Conservation (phyloP, 1,140 invertebrate genomes). For the Zophobas atratus region DNA sequence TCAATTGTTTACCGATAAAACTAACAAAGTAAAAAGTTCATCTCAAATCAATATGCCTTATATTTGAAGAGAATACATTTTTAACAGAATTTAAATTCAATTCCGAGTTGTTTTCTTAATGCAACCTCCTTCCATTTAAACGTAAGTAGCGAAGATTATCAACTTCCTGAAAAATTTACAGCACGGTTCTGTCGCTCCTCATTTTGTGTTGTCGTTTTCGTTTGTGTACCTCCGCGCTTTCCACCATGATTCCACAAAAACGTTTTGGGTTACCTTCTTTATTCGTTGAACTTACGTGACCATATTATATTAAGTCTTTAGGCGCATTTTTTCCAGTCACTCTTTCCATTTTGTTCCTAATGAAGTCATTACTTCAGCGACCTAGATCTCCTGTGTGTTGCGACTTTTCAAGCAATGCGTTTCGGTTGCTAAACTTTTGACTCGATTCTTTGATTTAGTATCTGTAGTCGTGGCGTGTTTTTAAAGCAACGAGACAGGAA, state of each 20-base stretch:
- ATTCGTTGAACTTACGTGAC: conserved; percentile 13
- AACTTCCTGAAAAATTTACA: neutral
- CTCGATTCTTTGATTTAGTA: neutral
- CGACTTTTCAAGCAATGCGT: conserved; percentile 7
- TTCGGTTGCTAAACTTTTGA: conserved; percentile 22
- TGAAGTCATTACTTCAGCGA: conserved; percentile 1
- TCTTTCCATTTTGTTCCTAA: conserved; percentile 24
- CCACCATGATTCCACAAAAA: neutral
- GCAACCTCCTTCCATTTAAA: neutral
- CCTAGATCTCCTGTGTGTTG: neutral
- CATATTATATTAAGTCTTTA: conserved; percentile 20
- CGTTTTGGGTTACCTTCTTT: conserved; percentile 14
- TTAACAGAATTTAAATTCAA: conserved; percentile 13
- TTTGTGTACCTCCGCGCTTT: neutral
- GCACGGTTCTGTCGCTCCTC: too few species aligned
- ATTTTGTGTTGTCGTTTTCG: neutral
- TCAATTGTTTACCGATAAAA: neutral
- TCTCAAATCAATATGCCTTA: neutral
- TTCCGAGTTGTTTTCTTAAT: neutral
- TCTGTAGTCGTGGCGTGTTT: neutral
- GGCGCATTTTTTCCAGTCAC: neutral
- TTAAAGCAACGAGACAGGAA: neutral
- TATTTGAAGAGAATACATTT: neutral
- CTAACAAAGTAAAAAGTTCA: neutral
- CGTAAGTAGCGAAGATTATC: neutral